Evolutionary conservation across 2,888 invertebrate species (phyloP), one percentile per base, ranked within the genome.

Genomic region (Spodoptera littoralis): DNA sequence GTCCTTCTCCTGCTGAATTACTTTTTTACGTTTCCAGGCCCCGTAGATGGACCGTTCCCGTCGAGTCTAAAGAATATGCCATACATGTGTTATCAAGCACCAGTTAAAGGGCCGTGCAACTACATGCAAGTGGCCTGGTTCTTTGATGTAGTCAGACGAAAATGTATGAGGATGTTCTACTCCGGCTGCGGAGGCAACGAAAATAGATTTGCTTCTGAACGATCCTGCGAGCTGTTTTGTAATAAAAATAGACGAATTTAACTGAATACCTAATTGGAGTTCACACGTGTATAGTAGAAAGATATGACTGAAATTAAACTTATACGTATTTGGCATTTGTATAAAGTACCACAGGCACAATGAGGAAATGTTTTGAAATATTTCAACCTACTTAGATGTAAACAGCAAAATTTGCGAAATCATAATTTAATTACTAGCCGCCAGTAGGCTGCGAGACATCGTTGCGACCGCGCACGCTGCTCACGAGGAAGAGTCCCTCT

Each of bases 131-230:
- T 87, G 60, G 85, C 86, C 1, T 94, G 91, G 87, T 94, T 92
- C 84, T 93, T 78, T 77, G 94, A 94, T 66, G 51, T 93, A 1
- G 84, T 93, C 8, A 82, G 89, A 64, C 84, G 93, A 41, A 76
- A 84, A 60, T 94, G 94, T 67, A 86, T 88, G 88, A 89, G 88
- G 4, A 92, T 94, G 91, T 84, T 91, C 64, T 94, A 93, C 69
- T 93, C 94, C 0, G 94, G 94, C 0, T 94, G 94, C 64, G 93
- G 94, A 0, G 94, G 94, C 13, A 94, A 94, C 59, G 92, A 92
- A 62, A 94, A 94, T 69, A 84, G 89, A 73, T 94, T 93, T 61
- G 30, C 57, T 0, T 84, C 71, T 44, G 73, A 86, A 70, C 76
- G 66, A 0, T 68, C 82, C 0, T 94, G 94, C 78, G 63, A 80